These are phyloP conservation scores for Prorops nasuta DNA, from an alignment of 1,140 invertebrate genomes.

Conservation along the genomic window DNA sequence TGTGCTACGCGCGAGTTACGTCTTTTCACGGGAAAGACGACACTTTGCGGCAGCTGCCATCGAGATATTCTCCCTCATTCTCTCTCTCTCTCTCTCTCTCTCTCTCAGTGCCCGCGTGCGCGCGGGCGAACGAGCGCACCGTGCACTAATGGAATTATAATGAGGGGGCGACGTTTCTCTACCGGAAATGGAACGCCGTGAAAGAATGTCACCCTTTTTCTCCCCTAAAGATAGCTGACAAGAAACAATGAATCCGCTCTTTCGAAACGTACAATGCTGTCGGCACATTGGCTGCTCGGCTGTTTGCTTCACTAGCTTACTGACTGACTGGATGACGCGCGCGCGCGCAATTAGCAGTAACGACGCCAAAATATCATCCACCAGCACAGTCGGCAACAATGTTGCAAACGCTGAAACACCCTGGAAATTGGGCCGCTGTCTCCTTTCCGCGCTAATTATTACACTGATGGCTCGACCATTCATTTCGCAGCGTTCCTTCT, in stretches of 20 bases:
- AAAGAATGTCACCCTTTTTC: too few species aligned
- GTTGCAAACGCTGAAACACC: neutral
- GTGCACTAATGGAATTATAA: too few species aligned
- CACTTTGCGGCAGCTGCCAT: slow-evolving; percentile 31
- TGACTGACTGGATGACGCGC: neutral
- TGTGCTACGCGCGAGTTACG: neutral
- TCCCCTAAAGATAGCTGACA: too few species aligned
- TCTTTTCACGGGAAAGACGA: slow-evolving; percentile 28
- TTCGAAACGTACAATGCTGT: slow-evolving; percentile 6
- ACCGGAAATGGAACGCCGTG: too few species aligned
- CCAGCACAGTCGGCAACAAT: slow-evolving; percentile 17
- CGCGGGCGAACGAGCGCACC: neutral
- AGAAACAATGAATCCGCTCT: slow-evolving; percentile 24
- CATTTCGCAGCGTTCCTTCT: too few species aligned
- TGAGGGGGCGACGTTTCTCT: too few species aligned
- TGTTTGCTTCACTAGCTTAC: too few species aligned
- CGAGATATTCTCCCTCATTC: slow-evolving; percentile 1
- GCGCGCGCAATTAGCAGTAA: slow-evolving; percentile 14
- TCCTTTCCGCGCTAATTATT: neutral
- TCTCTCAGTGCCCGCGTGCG: neutral
- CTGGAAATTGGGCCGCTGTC: too few species aligned
- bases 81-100: slow-evolving; percentile 3
- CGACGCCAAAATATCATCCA: slow-evolving; percentile 18
- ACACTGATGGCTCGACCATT: neutral
- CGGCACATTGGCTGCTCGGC: neutral